These are phyloP conservation scores for Neopelma chrysocephalum DNA, from an alignment of 2,797 vertebrate species.

Conservation along the genomic window DNA sequence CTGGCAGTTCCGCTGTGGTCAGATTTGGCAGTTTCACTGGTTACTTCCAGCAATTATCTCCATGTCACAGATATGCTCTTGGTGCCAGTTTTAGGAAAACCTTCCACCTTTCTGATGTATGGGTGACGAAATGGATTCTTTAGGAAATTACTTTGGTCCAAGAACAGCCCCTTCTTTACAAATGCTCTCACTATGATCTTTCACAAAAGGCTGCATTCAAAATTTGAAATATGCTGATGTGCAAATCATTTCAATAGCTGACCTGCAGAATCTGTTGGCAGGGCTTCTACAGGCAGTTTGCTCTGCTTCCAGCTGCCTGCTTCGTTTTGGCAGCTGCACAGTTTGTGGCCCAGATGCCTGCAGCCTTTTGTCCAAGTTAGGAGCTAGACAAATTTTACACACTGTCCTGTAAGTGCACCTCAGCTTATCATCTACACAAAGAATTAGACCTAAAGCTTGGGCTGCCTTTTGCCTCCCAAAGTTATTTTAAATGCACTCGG, in stretches of 20 bases:
- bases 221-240: slow-evolving; percentile 20
- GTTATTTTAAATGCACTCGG: neutral
- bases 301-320: neutral
- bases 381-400: neutral
- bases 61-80: neutral
- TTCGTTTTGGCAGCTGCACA: neutral
- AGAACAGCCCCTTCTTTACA: neutral
- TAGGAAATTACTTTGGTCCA: neutral
- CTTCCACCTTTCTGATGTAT: slow-evolving; percentile 18
- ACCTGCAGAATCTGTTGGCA: slow-evolving; percentile 33
- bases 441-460: neutral
- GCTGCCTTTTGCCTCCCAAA: neutral
- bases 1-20: slow-evolving; percentile 42
- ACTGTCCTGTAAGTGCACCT: neutral
- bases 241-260: slow-evolving; percentile 44
- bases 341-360: neutral
- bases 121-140: slow-evolving; percentile 33
- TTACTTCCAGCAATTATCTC: slow-evolving; percentile 71
- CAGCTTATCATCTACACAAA: neutral
- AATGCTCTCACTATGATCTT: neutral
- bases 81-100: slow-evolving; percentile 23
- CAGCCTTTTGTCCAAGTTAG: slow-evolving; percentile 39
- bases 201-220: neutral
- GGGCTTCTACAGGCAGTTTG: neutral
- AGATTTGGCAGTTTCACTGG: slow-evolving; percentile 22